Percentiles rank a stretch among this genome's conserved stretches.
Evolutionary conservation across 2,797 vertebrate species (phyloP).

Genomic region (Microctenopoma lineatum): DNA sequence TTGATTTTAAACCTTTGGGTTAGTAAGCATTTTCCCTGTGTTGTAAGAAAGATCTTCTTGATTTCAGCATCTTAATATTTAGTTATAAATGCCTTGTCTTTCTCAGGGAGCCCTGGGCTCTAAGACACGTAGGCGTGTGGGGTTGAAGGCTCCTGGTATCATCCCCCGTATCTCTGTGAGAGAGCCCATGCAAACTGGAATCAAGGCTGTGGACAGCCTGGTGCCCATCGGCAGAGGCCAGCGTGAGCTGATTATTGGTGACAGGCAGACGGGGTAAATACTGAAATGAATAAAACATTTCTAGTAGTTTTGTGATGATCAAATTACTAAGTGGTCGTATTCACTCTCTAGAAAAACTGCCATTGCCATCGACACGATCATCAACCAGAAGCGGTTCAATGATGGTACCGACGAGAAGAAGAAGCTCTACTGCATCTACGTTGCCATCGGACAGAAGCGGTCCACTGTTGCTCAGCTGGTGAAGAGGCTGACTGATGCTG

Average conservation of each 20-base stretch:
- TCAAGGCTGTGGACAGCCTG: constrained; percentile 97
- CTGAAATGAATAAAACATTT: neutral
- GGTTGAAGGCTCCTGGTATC: constrained; percentile 96
- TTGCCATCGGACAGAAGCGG: constrained; percentile 98
- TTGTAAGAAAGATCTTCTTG: too few relatives aligned
- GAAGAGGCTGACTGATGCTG: constrained; percentile 94
- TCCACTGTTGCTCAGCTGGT: constrained; percentile 98
- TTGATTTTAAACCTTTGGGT: too few relatives aligned
- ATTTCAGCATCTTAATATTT: too few relatives aligned
- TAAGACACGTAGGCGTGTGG: constrained; percentile 90
- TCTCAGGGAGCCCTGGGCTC: constrained; percentile 88
- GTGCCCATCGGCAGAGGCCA: constrained; percentile 98
- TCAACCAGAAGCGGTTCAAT: constrained; percentile 99
- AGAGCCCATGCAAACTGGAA: constrained; percentile 98
- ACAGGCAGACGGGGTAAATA: constrained; percentile 96
- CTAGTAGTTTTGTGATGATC: neutral
- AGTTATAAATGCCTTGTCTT: neutral
- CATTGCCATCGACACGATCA: constrained; percentile 99
- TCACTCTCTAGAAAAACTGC: constrained; percentile 90
- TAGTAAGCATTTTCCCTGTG: too few relatives aligned
- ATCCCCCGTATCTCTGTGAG: constrained; percentile 97
- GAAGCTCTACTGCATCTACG: constrained; percentile 98
- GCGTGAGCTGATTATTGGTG: constrained; percentile 97
- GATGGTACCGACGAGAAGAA: constrained; percentile 97
- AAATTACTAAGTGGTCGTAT: neutral